These are phyloP conservation scores for Illadopsis cleaveri DNA, from an alignment of 2,113 vertebrate genomes.

Conservation along the genomic window DNA sequence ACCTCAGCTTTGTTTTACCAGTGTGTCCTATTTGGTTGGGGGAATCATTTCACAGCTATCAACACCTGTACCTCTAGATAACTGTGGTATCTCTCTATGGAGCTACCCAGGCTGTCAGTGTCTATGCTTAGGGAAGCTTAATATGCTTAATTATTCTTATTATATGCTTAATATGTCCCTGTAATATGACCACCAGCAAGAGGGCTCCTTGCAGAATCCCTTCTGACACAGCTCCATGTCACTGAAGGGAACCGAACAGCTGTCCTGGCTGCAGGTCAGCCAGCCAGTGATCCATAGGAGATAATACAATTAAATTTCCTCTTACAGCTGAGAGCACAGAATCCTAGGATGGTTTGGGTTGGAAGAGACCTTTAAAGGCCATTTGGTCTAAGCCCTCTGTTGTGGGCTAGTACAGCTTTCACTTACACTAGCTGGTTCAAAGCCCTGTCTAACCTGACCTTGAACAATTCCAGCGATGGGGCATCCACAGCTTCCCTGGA, in stretches of 20 bases:
- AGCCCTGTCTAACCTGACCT: not conserved
- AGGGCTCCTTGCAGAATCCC: not conserved
- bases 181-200: not conserved
- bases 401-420: not conserved
- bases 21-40: fast-evolving
- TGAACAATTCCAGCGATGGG: not conserved
- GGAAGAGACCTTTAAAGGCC: not conserved
- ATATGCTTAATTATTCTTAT: no score
- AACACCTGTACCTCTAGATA: not conserved
- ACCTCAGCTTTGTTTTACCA: not conserved
- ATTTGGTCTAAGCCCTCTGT: not conserved
- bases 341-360: not conserved
- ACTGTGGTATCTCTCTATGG: fast-evolving
- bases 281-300: not conserved
- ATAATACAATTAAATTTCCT: not conserved
- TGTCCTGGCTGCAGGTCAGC: not conserved
- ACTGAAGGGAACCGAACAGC: not conserved
- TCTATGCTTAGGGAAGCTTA: not conserved
- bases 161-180: no score
- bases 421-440: not conserved
- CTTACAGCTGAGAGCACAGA: not conserved
- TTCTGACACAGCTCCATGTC: not conserved
- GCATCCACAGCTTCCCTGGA: not conserved
- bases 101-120: not conserved
- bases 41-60: not conserved